Evolutionary conservation across 2,888 invertebrate species (phyloP).

Genomic region (Beris chalybata): DNA sequence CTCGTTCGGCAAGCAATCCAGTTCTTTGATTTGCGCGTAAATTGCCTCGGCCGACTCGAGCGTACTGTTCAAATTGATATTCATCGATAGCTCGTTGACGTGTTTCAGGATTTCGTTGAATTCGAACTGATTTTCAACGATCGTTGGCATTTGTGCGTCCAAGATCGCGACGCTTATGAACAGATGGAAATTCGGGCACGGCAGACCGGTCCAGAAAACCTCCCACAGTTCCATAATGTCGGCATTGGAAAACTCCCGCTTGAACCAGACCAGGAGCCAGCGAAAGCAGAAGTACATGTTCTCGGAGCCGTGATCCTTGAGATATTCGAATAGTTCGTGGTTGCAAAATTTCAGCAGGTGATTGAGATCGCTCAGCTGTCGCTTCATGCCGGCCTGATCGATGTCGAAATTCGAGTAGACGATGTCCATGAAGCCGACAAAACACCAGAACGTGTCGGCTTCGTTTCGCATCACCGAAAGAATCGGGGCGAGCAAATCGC

Average conservation of each 20-base stretch:
- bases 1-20: conserved; percentile 70
- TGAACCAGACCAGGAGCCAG: conserved; percentile 95
- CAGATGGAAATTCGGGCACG: conserved; percentile 93
- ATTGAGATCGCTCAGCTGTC: conserved; percentile 83
- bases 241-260: conserved; percentile 85
- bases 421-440: conserved; percentile 95
- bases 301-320: conserved; percentile 67
- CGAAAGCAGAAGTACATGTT: conserved; percentile 99
- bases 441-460: conserved; percentile 98
- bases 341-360: conserved; percentile 79
- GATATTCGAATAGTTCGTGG: conserved; percentile 82
- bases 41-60: conserved; percentile 90
- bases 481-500: conserved; percentile 92
- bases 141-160: conserved; percentile 80
- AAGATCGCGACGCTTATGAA: conserved; percentile 92
- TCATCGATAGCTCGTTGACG: conserved; percentile 90
- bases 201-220: conserved; percentile 91
- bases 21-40: conserved; percentile 79
- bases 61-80: conserved; percentile 79
- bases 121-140: conserved; percentile 91
- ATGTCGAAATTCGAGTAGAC: conserved; percentile 93
- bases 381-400: conserved; percentile 96
- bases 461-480: conserved; percentile 87
- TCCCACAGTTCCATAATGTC: conserved; percentile 95
- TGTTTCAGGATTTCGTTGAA: conserved; percentile 97